Evolutionary conservation across 2,888 invertebrate genomes (phyloP), one percentile per base, ranked within the genome.

Genomic region (Apodemia duryi): DNA sequence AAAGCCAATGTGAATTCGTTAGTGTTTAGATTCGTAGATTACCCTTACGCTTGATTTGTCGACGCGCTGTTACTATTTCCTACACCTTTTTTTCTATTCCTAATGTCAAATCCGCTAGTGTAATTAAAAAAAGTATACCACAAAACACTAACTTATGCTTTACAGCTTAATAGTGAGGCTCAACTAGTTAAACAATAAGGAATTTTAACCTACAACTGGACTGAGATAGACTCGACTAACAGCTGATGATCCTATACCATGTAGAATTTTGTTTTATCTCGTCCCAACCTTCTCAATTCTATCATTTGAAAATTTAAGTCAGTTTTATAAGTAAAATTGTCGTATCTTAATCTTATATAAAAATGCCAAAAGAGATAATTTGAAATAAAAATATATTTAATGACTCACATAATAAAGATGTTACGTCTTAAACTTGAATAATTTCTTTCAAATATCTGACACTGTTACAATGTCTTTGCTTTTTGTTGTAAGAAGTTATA

Each of bases 21-120:
- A 81, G 81, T 75, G 65, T 80, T 73, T 83, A 84, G 84, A 77
- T 77, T 77, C 72, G 76, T 77, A 68, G 73, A 72, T 66, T 63
- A 46, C 70, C 73, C 74, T 70, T 76, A 76, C 74, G 78, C 77
- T 78, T 72, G 72, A 66, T 70, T 73, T 73, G 70, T 76, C 74
- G 74, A 75, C 62, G 71, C 68, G 72, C 70, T 69, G 69, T 72
- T 72, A 69, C 70, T 68, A 72, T 77, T 75, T 73, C 72, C 72
- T 71, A 69, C 67, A 72, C 67, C 71, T 74, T 71, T 73, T 46
- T 49, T 51, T 21, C 7, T 7, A 51, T 51, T 51, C 51, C 71
- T 72, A 72, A 69, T 72, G 75, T 72, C 70, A 74, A 81, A 81
- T 77, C 76, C 73, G 71, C 76, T 79, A 77, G 80, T 81, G 73